Evolutionary conservation across 2,888 invertebrate species (phyloP).

Genomic region (Podotricha telesiphe): DNA sequence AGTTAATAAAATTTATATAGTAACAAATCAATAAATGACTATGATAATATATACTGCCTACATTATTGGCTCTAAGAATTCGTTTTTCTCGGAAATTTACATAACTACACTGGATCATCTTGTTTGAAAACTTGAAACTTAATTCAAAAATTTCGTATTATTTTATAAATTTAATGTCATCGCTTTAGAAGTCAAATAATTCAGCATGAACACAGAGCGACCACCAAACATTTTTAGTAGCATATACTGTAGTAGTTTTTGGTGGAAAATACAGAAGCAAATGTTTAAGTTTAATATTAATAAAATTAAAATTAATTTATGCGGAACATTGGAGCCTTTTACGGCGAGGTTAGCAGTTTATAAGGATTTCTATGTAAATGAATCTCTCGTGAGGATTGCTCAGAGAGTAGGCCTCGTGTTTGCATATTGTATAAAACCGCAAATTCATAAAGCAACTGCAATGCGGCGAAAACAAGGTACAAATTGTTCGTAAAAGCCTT

Average conservation of each 20-base stretch:
- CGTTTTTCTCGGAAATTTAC: neutral
- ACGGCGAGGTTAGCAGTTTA: constrained; percentile 41
- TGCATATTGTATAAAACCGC: constrained; percentile 68
- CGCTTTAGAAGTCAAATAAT: neutral
- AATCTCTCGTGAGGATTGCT: constrained; percentile 54
- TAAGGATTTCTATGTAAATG: constrained; percentile 66
- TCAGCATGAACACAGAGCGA: neutral
- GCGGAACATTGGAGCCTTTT: constrained; percentile 32
- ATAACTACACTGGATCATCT: too few relatives aligned
- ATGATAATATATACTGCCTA: neutral
- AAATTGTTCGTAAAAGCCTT: constrained; percentile 19
- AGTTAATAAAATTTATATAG: neutral
- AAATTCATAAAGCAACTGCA: constrained; percentile 51
- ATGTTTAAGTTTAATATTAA: neutral
- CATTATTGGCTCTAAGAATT: neutral
- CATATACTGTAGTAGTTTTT: neutral
- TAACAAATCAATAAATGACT: neutral
- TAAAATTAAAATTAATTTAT: constrained; percentile 15
- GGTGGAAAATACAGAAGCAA: neutral
- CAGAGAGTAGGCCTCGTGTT: constrained; percentile 54
- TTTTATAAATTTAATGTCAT: neutral
- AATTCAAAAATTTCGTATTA: neutral
- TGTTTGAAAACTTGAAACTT: too few relatives aligned
- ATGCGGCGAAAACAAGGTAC: constrained; percentile 48
- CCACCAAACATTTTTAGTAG: neutral